Evolutionary conservation across 2,888 invertebrate genomes (phyloP).

Genomic region (Drosophila vallismaia): DNA sequence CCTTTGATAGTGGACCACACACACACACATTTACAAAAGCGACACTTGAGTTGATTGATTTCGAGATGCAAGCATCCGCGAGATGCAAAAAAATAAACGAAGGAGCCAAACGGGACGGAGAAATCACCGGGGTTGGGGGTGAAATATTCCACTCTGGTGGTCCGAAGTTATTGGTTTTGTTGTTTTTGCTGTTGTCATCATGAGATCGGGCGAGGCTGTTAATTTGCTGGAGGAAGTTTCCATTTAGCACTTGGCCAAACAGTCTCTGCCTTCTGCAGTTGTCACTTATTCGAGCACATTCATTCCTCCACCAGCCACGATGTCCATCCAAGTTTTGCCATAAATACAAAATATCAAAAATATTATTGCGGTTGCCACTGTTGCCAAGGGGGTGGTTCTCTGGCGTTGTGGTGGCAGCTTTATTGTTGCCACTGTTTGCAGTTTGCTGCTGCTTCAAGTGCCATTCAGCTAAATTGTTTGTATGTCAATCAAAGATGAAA

Average conservation of each 20-base stretch:
- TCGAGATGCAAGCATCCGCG: slow-evolving; percentile 65
- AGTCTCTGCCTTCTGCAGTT: slow-evolving; percentile 67
- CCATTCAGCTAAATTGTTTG: slow-evolving; percentile 79
- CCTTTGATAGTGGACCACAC: slow-evolving; percentile 77
- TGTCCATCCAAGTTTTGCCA: slow-evolving; percentile 50
- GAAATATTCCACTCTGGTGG: slow-evolving; percentile 65
- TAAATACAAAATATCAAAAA: slow-evolving; percentile 77
- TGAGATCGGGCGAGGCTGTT: slow-evolving; percentile 52
- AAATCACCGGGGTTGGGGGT: slow-evolving; percentile 11
- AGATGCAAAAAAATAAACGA: slow-evolving; percentile 62
- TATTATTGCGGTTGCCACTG: slow-evolving; percentile 46
- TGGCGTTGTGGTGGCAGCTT: slow-evolving; percentile 33
- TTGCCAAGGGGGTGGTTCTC: slow-evolving; percentile 43
- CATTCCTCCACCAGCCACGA: not conserved
- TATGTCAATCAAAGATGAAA: slow-evolving; percentile 80
- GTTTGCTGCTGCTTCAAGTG: slow-evolving; percentile 64
- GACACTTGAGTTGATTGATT: slow-evolving; percentile 78
- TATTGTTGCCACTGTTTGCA: slow-evolving; percentile 61
- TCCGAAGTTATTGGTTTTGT: slow-evolving; percentile 22
- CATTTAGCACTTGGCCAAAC: slow-evolving; percentile 78
- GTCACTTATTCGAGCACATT: slow-evolving; percentile 56
- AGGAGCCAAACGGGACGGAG: slow-evolving; percentile 12
- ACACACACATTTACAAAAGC: slow-evolving; percentile 41
- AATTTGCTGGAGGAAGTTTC: slow-evolving; percentile 77
- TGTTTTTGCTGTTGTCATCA: slow-evolving; percentile 13